phyloP scores from a whole-genome alignment of 1,140 invertebrate genomes.

The Heliconius himera region DNA sequence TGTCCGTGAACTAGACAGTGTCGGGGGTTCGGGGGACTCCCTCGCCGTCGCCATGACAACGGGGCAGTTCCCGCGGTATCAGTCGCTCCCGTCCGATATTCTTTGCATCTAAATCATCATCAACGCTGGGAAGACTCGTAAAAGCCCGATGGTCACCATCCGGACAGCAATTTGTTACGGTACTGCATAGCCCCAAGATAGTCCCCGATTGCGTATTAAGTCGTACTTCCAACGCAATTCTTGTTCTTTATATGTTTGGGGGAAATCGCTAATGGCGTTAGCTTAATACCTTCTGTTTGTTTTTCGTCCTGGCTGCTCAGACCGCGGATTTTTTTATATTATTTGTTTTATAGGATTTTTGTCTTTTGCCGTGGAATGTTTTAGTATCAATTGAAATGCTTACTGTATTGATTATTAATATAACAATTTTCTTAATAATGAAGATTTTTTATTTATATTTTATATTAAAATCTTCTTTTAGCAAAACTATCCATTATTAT shows the following conservation, averaged over 20 bases:
- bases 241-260: slow-evolving; percentile 45
- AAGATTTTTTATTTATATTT: neutral
- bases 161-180: slow-evolving; percentile 71
- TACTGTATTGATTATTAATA: neutral
- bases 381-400: slow-evolving; percentile 9
- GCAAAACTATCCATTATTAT: neutral
- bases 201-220: slow-evolving; percentile 55
- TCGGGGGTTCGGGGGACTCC: slow-evolving; percentile 51
- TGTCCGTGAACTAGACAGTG: slow-evolving; percentile 72
- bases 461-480: neutral
- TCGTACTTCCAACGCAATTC: slow-evolving; percentile 47
- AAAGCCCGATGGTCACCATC: slow-evolving; percentile 68
- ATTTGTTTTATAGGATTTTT: slow-evolving; percentile 40
- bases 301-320: slow-evolving; percentile 33
- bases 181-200: slow-evolving; percentile 57
- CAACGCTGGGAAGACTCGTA: slow-evolving; percentile 68
- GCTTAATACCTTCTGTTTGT: slow-evolving; percentile 43
- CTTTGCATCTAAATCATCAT: slow-evolving; percentile 80
- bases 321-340: slow-evolving; percentile 32
- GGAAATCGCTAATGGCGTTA: slow-evolving; percentile 40
- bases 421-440: neutral
- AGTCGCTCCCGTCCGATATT: slow-evolving; percentile 67
- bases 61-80: slow-evolving; percentile 59
- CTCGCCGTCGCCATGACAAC: slow-evolving; percentile 65
- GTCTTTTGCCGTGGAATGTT: slow-evolving; percentile 25